Evolutionary conservation across 1,140 invertebrate species (phyloP).

Genomic region (Penaeus vannamei): DNA sequence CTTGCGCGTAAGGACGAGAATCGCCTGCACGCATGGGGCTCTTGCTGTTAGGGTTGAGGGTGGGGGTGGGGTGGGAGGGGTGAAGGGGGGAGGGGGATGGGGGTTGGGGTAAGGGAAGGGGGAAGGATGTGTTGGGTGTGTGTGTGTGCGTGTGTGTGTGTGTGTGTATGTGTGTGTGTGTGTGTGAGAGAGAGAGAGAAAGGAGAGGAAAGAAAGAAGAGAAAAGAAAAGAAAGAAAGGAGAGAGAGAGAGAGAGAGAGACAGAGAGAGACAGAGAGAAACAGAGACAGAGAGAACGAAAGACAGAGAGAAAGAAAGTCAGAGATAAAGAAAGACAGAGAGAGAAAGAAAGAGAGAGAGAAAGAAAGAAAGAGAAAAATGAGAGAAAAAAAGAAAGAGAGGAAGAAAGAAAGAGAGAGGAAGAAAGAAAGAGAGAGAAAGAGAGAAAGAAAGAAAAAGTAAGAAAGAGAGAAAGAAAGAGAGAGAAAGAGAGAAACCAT

Average conservation of each 20-base stretch:
- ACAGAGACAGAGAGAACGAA: neutral
- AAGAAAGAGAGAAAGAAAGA: neutral
- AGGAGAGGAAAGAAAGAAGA: too few species aligned
- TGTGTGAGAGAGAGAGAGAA: too few species aligned
- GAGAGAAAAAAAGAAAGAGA: neutral
- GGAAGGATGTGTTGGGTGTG: too few species aligned
- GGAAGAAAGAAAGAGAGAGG: neutral
- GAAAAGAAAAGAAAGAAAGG: too few species aligned
- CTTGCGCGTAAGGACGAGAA: conserved; percentile 34
- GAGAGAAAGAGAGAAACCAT: neutral
- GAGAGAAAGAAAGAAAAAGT: neutral
- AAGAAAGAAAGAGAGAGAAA: neutral
- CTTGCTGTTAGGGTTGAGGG: neutral
- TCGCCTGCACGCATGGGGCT: conserved; percentile 35
- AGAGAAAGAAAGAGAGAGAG: neutral
- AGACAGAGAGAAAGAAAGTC: neutral
- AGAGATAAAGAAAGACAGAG: neutral
- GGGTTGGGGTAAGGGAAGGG: too few species aligned
- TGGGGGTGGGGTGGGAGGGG: too few species aligned
- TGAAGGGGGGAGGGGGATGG: too few species aligned
- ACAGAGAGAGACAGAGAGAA: neutral
- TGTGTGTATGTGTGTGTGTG: too few species aligned
- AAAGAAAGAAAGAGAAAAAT: too few species aligned
- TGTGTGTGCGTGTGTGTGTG: too few species aligned
- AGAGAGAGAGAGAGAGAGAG: neutral